Conservation (phyloP, 2,888 invertebrate species). For the Helobdella robusta region DNA sequence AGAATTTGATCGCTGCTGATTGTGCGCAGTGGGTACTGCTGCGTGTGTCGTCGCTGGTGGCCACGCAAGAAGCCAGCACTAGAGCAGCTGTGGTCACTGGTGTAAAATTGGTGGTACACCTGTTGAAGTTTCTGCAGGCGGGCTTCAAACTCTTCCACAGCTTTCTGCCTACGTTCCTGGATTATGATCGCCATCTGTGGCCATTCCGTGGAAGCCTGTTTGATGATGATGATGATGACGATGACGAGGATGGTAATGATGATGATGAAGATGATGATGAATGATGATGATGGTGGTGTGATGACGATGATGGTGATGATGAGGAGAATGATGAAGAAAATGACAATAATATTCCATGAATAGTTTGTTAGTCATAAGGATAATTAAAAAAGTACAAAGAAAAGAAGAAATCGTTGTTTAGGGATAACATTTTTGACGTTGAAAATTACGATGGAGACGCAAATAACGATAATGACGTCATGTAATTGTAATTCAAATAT, state of each 20-base stretch:
- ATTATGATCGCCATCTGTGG: conserved; percentile 34
- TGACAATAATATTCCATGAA: not conserved
- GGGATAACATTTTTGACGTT: not conserved
- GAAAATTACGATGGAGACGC: no score
- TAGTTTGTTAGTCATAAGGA: no score
- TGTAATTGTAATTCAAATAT: no score
- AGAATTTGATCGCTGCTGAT: conserved; percentile 13
- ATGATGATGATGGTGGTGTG: not conserved
- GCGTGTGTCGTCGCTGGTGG: not conserved
- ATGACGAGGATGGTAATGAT: conserved; percentile 4
- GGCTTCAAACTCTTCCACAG: conserved; percentile 31
- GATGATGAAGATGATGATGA: not conserved
- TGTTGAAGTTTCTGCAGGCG: conserved; percentile 10
- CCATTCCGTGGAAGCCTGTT: conserved; percentile 35
- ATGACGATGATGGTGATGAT: not conserved
- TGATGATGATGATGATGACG: conserved; percentile 12
- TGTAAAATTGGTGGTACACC: not conserved
- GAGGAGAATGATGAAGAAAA: not conserved
- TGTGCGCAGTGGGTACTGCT: not conserved
- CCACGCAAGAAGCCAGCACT: not conserved
- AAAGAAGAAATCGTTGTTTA: not conserved
- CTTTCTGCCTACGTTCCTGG: conserved; percentile 35
- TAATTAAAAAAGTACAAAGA: no score
- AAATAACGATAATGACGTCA: no score
- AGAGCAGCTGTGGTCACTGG: not conserved